Evolutionary conservation across 1,140 invertebrate genomes (phyloP).

Genomic region (Drosophila persimilis): DNA sequence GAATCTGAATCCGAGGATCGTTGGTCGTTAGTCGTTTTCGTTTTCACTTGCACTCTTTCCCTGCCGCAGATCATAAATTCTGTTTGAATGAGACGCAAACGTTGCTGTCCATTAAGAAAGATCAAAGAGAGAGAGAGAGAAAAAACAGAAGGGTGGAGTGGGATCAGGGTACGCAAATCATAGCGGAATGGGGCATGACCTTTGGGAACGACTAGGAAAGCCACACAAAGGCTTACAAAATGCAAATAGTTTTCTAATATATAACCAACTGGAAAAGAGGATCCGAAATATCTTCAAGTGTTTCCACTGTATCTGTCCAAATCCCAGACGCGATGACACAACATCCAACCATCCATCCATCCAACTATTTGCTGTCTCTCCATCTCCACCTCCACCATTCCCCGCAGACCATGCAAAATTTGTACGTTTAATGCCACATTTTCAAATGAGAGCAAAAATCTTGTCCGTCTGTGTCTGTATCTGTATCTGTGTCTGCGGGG

Average conservation of each 20-base stretch:
- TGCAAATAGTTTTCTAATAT: too few species aligned
- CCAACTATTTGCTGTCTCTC: conserved; percentile 13
- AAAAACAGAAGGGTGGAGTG: not conserved
- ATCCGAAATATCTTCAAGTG: too few species aligned
- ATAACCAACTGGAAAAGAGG: too few species aligned
- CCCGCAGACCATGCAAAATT: conserved; percentile 58
- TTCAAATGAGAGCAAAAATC: conserved; percentile 57
- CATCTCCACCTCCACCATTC: not conserved
- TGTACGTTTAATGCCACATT: conserved; percentile 50
- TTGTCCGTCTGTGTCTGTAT: conserved; percentile 8
- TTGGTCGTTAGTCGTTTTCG: conserved; percentile 2
- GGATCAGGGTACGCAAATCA: not conserved
- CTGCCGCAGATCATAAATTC: conserved; percentile 34
- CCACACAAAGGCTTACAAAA: too few species aligned
- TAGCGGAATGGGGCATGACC: not conserved
- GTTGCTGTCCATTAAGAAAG: conserved; percentile 28
- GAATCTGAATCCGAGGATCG: conserved; percentile 21
- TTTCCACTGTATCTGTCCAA: conserved; percentile 11
- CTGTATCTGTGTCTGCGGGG: not conserved
- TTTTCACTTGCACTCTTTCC: conserved; percentile 37
- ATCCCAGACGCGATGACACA: conserved; percentile 29
- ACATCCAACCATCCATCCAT: conserved; percentile 24
- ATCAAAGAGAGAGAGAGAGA: conserved; percentile 28
- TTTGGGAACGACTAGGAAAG: not conserved
- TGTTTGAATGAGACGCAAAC: conserved; percentile 27